Conservation (phyloP, 1,140 invertebrate species). For the Asobara japonica region DNA sequence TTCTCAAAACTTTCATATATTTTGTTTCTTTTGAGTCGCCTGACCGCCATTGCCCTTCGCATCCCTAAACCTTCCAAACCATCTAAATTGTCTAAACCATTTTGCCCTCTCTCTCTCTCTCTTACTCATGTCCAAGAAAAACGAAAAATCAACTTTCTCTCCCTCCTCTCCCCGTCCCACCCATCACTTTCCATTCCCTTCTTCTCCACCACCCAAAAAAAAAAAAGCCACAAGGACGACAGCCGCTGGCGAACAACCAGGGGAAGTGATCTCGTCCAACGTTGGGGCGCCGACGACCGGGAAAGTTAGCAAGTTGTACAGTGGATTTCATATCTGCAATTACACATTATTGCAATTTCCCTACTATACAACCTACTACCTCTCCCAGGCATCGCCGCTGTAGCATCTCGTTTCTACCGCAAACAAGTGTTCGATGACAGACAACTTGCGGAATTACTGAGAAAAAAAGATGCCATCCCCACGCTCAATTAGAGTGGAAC, state of each 20-base stretch:
- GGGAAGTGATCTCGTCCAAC: slow-evolving; percentile 40
- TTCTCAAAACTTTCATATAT: background rate
- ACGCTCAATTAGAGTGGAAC: no score
- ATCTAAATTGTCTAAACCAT: no score
- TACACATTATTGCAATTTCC: slow-evolving; percentile 68
- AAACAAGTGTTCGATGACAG: no score
- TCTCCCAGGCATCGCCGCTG: slow-evolving; percentile 70
- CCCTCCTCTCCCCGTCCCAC: background rate
- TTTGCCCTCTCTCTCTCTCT: background rate
- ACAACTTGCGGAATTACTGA: no score
- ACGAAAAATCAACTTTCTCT: slow-evolving; percentile 4
- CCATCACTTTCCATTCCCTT: background rate
- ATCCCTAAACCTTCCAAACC: slow-evolving; percentile 23
- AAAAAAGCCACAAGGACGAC: no score
- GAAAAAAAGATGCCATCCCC: no score
- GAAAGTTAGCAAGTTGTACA: slow-evolving; percentile 84
- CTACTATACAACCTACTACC: slow-evolving; percentile 84
- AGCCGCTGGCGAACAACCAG: background rate
- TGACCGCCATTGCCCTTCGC: slow-evolving; percentile 55
- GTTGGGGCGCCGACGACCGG: slow-evolving; percentile 65
- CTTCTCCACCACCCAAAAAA: background rate
- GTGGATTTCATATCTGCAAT: slow-evolving; percentile 70
- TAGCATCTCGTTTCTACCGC: background rate
- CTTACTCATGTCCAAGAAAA: background rate
- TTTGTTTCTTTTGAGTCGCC: slow-evolving; percentile 51